Evolutionary conservation across 64 coral and sea anemone genomes (phyloP).

Genomic region (Montipora capricornis): DNA sequence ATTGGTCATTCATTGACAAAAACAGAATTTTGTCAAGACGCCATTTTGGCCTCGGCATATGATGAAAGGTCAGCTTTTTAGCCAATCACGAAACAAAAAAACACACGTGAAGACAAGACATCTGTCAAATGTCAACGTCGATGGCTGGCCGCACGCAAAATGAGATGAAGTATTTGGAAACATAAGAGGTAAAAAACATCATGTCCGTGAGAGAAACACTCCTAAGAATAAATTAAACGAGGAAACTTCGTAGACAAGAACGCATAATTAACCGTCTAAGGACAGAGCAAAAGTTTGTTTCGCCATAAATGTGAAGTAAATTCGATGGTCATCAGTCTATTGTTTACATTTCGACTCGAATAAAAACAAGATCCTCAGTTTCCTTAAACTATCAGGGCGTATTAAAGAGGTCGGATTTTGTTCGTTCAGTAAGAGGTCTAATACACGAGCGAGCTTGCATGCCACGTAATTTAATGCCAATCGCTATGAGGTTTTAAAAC

Average conservation of each 20-base stretch:
- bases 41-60: constrained; percentile 34
- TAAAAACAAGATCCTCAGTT: background rate
- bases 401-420: background rate
- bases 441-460: no score
- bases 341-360: constrained; percentile 34
- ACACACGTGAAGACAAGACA: constrained; percentile 27
- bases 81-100: constrained; percentile 21
- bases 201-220: background rate
- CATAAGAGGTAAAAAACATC: background rate
- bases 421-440: no score
- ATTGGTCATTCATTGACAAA: background rate
- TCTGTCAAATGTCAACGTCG: constrained; percentile 44
- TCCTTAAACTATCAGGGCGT: background rate
- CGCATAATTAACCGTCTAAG: background rate
- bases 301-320: no score
- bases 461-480: no score
- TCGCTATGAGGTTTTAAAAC: no score
- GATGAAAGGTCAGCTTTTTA: constrained; percentile 46
- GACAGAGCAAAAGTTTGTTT: background rate
- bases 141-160: constrained; percentile 7
- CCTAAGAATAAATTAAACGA: background rate
- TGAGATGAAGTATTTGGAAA: background rate
- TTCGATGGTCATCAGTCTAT: background rate
- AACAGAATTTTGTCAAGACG: constrained; percentile 22
- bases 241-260: background rate